Base-by-base conservation (phyloP, 2,888 invertebrate genomes). In the Drosophila hamatofila region DNA sequence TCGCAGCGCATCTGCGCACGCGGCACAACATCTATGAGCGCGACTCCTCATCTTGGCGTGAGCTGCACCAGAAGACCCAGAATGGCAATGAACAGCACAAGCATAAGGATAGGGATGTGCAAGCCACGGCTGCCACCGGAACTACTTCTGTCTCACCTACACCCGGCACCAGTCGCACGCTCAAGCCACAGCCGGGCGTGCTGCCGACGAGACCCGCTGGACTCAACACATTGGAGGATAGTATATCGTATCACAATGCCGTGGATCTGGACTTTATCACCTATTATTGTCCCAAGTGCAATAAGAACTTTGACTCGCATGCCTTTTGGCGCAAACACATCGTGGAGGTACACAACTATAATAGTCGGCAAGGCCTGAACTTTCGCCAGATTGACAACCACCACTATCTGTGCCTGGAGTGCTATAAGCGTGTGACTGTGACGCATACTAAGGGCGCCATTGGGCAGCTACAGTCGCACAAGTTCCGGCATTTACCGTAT, bases 291-390 rank as follows among this genome's bases (percentile, higher is more conserved):
- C 91, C 91, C 7, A 89, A 90, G 59, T 91, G 91, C 65, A 92
- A 91, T 35, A 78, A 87, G 57, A 86, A 86, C 64, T 91, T 91
- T 37, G 83, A 90, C 56, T 88, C 92, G 11, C 91, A 91, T 41
- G 92, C 91, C 9, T 90, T 88, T 52, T 91, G 91, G 91, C 91
- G 91, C 48, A 92, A 91, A 44, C 91, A 91, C 70, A 91, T 92
- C 51, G 91, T 91, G 9, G 91, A 92, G 18, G 79, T 78, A n/a
- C 91, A 91, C 51, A 91, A 91, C 48, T 80, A 86, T 4, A 91
- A 91, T 18, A 86, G 90, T 42, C 82, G 91, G 5, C 84, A 89
- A 35, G 91, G 91, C 0, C 66, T 91, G 6, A 92, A 91, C 62
- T 91, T 91, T 67, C 88, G 92, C 2, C 92, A 92, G 54, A 82